A percentile compares a stretch with the other conserved stretches of the same genome.
Evolutionary conservation across 2,797 vertebrate species (phyloP).

Genomic region (Huso huso): DNA sequence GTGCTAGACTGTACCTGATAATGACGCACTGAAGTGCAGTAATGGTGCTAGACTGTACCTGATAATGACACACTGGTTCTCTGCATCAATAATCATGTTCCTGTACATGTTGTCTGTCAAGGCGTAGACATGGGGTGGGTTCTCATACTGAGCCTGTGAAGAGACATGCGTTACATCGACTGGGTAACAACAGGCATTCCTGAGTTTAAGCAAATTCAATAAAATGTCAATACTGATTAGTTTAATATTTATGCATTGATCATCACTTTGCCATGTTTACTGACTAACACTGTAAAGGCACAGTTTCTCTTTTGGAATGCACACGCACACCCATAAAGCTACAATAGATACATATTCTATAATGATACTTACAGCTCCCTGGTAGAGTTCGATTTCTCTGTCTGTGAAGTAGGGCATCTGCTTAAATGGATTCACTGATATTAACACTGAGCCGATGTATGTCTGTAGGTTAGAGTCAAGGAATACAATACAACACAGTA

Average conservation of each 20-base stretch:
- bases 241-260: too few species aligned
- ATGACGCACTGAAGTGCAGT: neutral
- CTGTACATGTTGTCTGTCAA: constrained; percentile 93
- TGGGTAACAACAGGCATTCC: too few species aligned
- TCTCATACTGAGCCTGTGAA: constrained; percentile 89
- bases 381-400: constrained; percentile 85
- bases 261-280: constrained; percentile 65
- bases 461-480: constrained; percentile 71
- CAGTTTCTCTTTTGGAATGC: too few species aligned
- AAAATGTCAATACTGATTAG: too few species aligned
- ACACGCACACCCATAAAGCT: too few species aligned
- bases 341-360: too few species aligned
- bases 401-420: constrained; percentile 98
- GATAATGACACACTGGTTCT: constrained; percentile 63
- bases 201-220: too few species aligned
- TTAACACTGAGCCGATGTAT: constrained; percentile 88
- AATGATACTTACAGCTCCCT: constrained; percentile 80
- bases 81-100: constrained; percentile 92
- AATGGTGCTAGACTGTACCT: too few species aligned
- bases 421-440: constrained; percentile 94
- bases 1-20: too few species aligned
- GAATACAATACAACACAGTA: constrained; percentile 16
- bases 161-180: neutral
- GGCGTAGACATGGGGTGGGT: constrained; percentile 90
- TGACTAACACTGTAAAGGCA: constrained; percentile 23